Percentiles rank a stretch among this genome's conserved stretches.
phyloP scores from a whole-genome alignment of 2,113 vertebrate genomes.

The Macquaria ambigua region DNA sequence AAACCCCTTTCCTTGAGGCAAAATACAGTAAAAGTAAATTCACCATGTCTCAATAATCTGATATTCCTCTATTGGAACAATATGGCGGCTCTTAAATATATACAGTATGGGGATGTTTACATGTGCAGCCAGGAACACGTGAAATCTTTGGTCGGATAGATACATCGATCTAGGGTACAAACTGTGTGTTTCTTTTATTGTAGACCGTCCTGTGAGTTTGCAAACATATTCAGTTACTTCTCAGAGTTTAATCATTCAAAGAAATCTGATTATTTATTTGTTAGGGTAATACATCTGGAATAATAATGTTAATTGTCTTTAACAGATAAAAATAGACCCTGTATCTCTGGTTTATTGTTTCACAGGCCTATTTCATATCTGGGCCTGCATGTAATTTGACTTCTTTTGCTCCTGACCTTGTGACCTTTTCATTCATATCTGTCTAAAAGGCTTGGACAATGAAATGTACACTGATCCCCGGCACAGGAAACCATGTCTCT shows the following conservation, averaged over 20 bases:
- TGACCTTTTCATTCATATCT: conserved; percentile 35
- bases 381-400: not conserved
- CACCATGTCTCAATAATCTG: conserved; percentile 48
- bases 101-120: conserved; percentile 5
- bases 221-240: not conserved
- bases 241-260: not conserved
- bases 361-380: conserved; percentile 1
- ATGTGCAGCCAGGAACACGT: conserved; percentile 8
- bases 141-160: not conserved
- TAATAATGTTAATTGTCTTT: not conserved
- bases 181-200: not conserved
- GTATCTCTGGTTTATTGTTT: conserved; percentile 10
- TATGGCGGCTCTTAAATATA: conserved; percentile 9
- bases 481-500: conserved; percentile 48
- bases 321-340: conserved; percentile 17
- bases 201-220: not conserved
- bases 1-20: conserved; percentile 8
- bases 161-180: not conserved
- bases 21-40: conserved; percentile 34
- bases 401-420: conserved; percentile 34
- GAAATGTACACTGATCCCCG: conserved; percentile 28
- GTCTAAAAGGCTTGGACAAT: conserved; percentile 32
- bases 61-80: conserved; percentile 52
- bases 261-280: not conserved
- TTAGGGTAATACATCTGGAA: not conserved